Base-by-base conservation (phyloP, 2,888 invertebrate genomes). In the Holacanthella duospinosa region DNA sequence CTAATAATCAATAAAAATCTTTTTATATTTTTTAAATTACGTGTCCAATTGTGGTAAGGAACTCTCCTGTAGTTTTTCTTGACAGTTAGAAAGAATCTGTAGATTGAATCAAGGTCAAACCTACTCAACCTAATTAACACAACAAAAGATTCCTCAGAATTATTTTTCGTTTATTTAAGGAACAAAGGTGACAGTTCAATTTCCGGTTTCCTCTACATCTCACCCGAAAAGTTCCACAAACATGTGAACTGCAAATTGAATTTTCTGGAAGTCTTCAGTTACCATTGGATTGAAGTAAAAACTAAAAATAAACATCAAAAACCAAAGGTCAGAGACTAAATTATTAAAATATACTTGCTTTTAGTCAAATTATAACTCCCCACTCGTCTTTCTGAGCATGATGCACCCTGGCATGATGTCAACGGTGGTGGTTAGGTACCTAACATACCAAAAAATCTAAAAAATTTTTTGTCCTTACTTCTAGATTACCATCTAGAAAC, bases 11-110 rank as follows among this genome's bases (percentile, higher is more conserved):
- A n/a, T n/a, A n/a, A n/a, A n/a, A n/a, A n/a, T n/a, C n/a, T n/a
- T n/a, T 36, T 36, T 36, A 36, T 6, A 36, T 12, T 12, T 36
- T 36, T 12, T 16, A 36, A 36, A 6, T 48, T 48, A 48, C 48
- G 91, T 24, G 86, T 86, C 84, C 90, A 92, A 76, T 91, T 92
- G 76, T 92, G 91, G 75, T 91, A 91, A 43, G 89, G 88, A 0
- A 90, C 89, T 29, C 84, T 79, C 4, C 91, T 80, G 75, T 92
- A 91, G 78, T 90, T 91, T 77, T 89, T 91, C 74, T 85, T 83
- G 1, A 91, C 89, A 0, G 90, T 91, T 70, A 91, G 76, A 1
- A 86, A 84, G 74, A 91, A 92, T 61, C 85, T 80, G 28, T 85
- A 81, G 60, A 90, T 76, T 57, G 84, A 83, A 68, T 82, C 82